Percentiles rank a stretch among this genome's conserved stretches.
Evolutionary conservation across 2,113 vertebrate species (phyloP).

Genomic region (Sceloporus tristichus): DNA sequence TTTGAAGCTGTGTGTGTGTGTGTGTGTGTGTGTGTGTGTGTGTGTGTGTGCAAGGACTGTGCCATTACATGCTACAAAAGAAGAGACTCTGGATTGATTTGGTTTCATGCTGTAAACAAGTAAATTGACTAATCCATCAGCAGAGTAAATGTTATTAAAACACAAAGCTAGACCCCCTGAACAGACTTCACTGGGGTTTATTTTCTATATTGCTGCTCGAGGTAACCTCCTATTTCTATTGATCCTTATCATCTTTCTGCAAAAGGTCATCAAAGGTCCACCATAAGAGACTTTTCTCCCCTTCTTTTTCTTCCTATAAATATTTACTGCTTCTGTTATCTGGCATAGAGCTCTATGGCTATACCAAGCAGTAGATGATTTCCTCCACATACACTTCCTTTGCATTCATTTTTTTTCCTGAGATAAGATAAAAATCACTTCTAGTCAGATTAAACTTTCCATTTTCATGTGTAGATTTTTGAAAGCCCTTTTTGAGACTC

Average conservation of each 20-base stretch:
- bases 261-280: constrained; percentile 45
- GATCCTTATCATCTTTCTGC: constrained; percentile 34
- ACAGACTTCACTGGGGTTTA: constrained; percentile 18
- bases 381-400: not conserved
- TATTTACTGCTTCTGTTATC: constrained; percentile 18
- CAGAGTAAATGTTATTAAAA: constrained; percentile 51
- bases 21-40: constrained; percentile 18
- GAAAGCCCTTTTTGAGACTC: not conserved
- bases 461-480: not conserved
- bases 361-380: not conserved
- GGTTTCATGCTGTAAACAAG: constrained; percentile 62
- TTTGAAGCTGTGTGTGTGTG: constrained; percentile 43
- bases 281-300: not conserved
- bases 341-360: not conserved
- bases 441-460: constrained; percentile 6
- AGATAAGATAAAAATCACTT: not conserved
- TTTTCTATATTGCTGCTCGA: constrained; percentile 8
- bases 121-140: constrained; percentile 63
- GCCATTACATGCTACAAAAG: constrained; percentile 26
- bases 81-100: constrained; percentile 67
- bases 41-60: constrained; percentile 13
- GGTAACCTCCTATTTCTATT: constrained; percentile 1
- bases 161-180: not conserved
- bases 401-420: not conserved
- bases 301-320: constrained; percentile 23